Conservation (phyloP, 2,797 vertebrate genomes). For the Tragopan temminckii region DNA sequence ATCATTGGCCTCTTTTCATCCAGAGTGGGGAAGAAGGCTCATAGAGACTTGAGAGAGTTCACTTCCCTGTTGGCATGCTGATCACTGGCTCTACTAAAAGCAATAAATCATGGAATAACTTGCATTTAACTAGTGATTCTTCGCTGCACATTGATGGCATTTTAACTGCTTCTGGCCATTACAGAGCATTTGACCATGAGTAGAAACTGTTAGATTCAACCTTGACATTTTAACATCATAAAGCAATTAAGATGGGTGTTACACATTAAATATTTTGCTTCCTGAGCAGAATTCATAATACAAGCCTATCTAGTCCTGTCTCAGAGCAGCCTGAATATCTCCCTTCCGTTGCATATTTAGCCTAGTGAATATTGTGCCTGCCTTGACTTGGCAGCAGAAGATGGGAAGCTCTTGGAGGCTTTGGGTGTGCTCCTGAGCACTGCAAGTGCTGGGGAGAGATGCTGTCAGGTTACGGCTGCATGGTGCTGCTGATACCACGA, state of each 20-base stretch:
- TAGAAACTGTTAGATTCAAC: constrained; percentile 57
- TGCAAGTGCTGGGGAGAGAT: neutral
- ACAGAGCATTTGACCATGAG: constrained; percentile 59
- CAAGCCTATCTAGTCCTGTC: neutral
- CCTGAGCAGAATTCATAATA: constrained; percentile 52
- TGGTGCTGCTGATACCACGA: neutral
- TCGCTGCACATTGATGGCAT: constrained; percentile 18
- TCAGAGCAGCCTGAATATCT: neutral
- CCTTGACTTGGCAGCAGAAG: neutral
- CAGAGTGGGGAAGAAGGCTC: neutral
- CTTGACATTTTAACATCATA: constrained; percentile 70
- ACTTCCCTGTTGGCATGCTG: neutral
- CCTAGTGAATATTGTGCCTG: neutral
- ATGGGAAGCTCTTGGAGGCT: neutral
- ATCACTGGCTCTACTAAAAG: neutral
- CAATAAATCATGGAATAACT: constrained; percentile 40
- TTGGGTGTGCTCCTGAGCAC: neutral
- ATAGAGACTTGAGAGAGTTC: neutral
- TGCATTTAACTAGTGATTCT: constrained; percentile 32
- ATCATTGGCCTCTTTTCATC: neutral
- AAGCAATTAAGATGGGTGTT: constrained; percentile 53
- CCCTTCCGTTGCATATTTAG: neutral
- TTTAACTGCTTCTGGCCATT: constrained; percentile 63
- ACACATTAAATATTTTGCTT: constrained; percentile 76
- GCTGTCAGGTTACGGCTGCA: neutral